Conservation (phyloP, 2,797 vertebrate genomes). For the Leptoclinus maculatus region DNA sequence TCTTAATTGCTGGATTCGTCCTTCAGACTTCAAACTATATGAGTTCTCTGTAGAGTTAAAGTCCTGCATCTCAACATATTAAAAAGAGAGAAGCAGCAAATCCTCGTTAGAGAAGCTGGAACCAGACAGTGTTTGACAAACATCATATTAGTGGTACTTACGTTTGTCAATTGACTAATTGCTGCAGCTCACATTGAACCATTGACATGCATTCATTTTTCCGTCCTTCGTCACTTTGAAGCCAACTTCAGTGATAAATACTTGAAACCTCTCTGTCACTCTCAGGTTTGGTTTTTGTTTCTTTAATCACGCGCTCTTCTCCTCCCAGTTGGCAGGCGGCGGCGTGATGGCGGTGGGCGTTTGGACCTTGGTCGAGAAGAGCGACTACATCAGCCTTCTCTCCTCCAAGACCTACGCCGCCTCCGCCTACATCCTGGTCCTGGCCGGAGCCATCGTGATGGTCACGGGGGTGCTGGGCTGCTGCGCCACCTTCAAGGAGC, state of each 20-base stretch:
- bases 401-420: constrained; percentile 93
- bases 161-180: too few species aligned
- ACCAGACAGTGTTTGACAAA: neutral
- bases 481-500: constrained; percentile 87
- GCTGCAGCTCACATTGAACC: neutral
- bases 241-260: constrained; percentile 1
- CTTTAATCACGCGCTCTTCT: constrained; percentile 41
- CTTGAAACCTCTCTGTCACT: constrained; percentile 21
- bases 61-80: neutral
- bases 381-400: constrained; percentile 97
- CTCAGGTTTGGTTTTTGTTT: constrained; percentile 1
- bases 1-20: neutral
- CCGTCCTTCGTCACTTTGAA: constrained; percentile 23
- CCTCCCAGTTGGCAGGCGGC: constrained; percentile 90
- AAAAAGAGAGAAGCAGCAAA: neutral
- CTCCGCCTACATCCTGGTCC: constrained; percentile 93
- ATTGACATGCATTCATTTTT: constrained; percentile 15
- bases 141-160: too few species aligned
- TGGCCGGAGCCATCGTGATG: constrained; percentile 86
- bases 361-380: constrained; percentile 95
- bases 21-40: constrained; percentile 5
- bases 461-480: constrained; percentile 87
- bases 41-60: constrained; percentile 6
- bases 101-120: neutral
- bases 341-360: constrained; percentile 94